Evolutionary conservation across 2,113 vertebrate genomes (phyloP).

Genomic region (Bostrychus sinensis): DNA sequence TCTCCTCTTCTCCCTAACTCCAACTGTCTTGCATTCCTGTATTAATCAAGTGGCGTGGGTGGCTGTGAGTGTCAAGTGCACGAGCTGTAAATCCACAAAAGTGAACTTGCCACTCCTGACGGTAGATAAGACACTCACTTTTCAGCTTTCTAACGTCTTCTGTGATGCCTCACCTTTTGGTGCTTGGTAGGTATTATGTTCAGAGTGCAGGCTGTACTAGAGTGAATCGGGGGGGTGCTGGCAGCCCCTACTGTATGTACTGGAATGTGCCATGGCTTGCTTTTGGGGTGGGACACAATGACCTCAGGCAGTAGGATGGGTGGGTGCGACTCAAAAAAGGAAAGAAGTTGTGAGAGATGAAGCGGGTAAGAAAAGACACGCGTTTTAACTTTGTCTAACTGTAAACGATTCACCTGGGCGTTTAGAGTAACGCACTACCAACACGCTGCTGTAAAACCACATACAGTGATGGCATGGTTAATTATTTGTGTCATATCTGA

Average conservation of each 20-base stretch:
- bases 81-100: constrained; percentile 49
- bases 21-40: constrained; percentile 47
- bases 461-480: constrained; percentile 43
- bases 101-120: constrained; percentile 46
- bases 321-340: constrained; percentile 76
- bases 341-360: constrained; percentile 62
- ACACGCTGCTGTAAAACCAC: constrained; percentile 2
- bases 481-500: constrained; percentile 49
- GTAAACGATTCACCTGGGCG: constrained; percentile 21
- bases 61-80: constrained; percentile 61
- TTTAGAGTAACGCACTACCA: neutral
- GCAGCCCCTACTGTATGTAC: constrained; percentile 74
- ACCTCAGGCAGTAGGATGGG: constrained; percentile 82
- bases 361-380: constrained; percentile 47
- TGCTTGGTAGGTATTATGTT: constrained; percentile 61
- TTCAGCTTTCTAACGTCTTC: constrained; percentile 40
- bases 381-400: constrained; percentile 52
- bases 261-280: constrained; percentile 81
- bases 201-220: constrained; percentile 33
- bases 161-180: constrained; percentile 70
- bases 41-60: constrained; percentile 49
- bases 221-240: constrained; percentile 67
- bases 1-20: constrained; percentile 46
- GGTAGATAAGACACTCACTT: constrained; percentile 30
- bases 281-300: constrained; percentile 85